Base-by-base conservation (phyloP, 2,888 invertebrate species). In the Eilema sororculum region DNA sequence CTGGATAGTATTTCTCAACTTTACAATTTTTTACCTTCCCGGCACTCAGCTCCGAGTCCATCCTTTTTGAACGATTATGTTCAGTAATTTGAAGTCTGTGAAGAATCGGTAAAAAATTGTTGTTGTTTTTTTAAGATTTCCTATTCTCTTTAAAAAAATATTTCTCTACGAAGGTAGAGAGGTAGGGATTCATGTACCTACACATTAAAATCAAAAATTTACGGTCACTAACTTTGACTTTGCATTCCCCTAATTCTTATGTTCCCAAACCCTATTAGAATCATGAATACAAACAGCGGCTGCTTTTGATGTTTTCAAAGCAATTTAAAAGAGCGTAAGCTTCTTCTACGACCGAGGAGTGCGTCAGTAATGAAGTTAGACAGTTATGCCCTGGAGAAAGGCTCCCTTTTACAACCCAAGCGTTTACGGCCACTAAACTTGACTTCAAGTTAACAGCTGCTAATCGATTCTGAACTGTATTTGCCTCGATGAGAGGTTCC, bases 361-460 rank as follows among this genome's bases (percentile, higher is more conserved):
- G 78, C 78, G 78, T 78, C 76, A 65, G 87, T 91, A 90, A 92
- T 90, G 90, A 91, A 91, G 90, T 89, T 88, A 89, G 88, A 87
- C 90, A 87, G 89, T 90, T 89, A 88, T 84, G 83, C 85, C 84
- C 84, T 77, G 72, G 79, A 83, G 86, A 86, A 75, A 71, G 73
- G 78, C 72, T 78, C 85, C 78, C 81, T 87, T 91, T 91, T 89
- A 91, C 87, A 84, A 83, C 87, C 84, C 82, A 83, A 82, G 86
- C 89, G 89, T 92, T 91, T 91, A 91, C 86, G 85, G 87, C 84
- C 89, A 88, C 87, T 92, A 90, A 91, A 92, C 89, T 89, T 87
- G 87, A 90, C 86, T 88, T 82, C 74, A 85, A 85, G 85, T 86
- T 87, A 88, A 88, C 84, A 86, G 83, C 84, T 85, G 83, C 85